Percentiles rank a stretch among this genome's conserved stretches.
phyloP scores from a whole-genome alignment of 1,140 invertebrate species.

The Pachypeltis micranthus region DNA sequence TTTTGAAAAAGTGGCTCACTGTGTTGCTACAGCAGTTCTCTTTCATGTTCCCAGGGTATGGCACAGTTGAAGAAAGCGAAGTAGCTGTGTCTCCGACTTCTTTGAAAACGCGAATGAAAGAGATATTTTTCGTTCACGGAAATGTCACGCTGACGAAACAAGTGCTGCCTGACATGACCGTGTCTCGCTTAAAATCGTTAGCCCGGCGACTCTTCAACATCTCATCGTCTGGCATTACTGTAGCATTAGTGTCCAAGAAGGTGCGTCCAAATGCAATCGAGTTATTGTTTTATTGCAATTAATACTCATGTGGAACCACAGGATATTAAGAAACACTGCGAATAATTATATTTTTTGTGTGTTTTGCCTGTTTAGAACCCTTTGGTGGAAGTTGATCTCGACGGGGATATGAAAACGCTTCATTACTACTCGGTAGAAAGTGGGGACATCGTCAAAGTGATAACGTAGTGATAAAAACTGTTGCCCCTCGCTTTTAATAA shows the following conservation, averaged over 20 bases:
- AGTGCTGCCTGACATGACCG: constrained; percentile 61
- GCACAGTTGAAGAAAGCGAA: constrained; percentile 60
- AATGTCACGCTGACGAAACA: constrained; percentile 52
- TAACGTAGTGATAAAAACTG: too few relatives aligned
- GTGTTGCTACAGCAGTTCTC: constrained; percentile 6
- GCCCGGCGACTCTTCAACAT: constrained; percentile 54
- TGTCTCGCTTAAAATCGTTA: constrained; percentile 67
- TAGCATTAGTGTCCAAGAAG: constrained; percentile 42
- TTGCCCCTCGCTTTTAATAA: too few relatives aligned
- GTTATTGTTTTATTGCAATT: too few relatives aligned
- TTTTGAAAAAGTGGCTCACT: not conserved
- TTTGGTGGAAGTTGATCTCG: constrained; percentile 55
- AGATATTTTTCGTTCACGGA: constrained; percentile 43
- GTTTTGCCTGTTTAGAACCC: constrained; percentile 41
- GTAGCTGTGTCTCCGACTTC: constrained; percentile 46
- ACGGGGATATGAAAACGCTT: constrained; percentile 68
- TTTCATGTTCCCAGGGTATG: constrained; percentile 52
- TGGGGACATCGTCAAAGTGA: constrained; percentile 62
- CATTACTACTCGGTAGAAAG: constrained; percentile 74
- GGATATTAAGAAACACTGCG: too few relatives aligned
- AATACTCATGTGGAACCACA: too few relatives aligned
- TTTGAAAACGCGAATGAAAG: constrained; percentile 56
- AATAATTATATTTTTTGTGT: constrained; percentile 12
- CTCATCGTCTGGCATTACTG: constrained; percentile 37
- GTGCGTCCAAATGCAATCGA: constrained; percentile 29